These are phyloP conservation scores for human (Homo sapiens) DNA, from an alignment of 2,113 vertebrate species.

Conservation along the genomic window GRCh38 chr6:90020501-90021000, in stretches of 20 bases:
- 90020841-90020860: conserved; percentile 67
- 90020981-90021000: conserved; percentile 77
- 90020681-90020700: conserved; percentile 20
- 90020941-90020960: conserved; percentile 77
- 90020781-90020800: too few species aligned
- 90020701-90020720: not conserved
- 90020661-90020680: conserved; percentile 22
- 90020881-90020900: conserved; percentile 72
- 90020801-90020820: conserved; percentile 19
- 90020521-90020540: not conserved
- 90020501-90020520: not conserved
- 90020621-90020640: not conserved
- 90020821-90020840: conserved; percentile 33
- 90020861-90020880: conserved; percentile 57
- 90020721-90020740: not conserved
- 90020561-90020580: not conserved
- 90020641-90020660: not conserved
- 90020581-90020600: not conserved
- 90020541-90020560: not conserved
- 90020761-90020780: conserved; percentile 16
- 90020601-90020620: not conserved
- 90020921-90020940: conserved; percentile 78
- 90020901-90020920: conserved; percentile 72
- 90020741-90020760: not conserved
- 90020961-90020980: conserved; percentile 74